Conservation (phyloP, 2,888 invertebrate genomes). For the Ectobius pallidus region DNA sequence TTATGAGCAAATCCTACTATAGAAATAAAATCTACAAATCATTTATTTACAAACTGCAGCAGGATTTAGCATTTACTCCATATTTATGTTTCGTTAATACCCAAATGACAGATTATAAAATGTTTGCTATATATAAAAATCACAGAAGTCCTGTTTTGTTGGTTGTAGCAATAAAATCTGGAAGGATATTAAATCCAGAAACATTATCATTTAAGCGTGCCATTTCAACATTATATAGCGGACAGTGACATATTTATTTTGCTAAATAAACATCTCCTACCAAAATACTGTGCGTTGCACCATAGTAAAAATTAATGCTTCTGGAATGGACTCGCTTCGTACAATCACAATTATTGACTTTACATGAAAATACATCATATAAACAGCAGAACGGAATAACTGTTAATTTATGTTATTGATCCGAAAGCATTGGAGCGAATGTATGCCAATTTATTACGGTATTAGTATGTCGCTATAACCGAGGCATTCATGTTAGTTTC, state of each 20-base stretch:
- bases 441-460: not conserved
- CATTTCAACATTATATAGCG: not conserved
- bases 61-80: no score
- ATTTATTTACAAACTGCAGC: no score
- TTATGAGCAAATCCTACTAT: no score
- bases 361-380: not conserved
- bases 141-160: not conserved
- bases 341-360: not conserved
- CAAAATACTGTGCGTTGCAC: not conserved
- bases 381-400: not conserved
- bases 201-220: not conserved
- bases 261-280: not conserved
- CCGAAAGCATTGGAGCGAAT: not conserved
- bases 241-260: not conserved
- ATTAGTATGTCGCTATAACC: no score
- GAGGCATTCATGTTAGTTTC: no score
- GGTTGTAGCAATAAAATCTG: not conserved
- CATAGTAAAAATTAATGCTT: not conserved
- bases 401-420: constrained; percentile 1
- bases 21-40: no score
- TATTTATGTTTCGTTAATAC: no score
- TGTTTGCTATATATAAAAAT: no score
- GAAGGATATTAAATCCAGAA: not conserved
- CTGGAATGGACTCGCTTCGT: not conserved
- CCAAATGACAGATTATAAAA: no score